Conservation (phyloP, 1,140 invertebrate species). For the Calliphora vicina region DNA sequence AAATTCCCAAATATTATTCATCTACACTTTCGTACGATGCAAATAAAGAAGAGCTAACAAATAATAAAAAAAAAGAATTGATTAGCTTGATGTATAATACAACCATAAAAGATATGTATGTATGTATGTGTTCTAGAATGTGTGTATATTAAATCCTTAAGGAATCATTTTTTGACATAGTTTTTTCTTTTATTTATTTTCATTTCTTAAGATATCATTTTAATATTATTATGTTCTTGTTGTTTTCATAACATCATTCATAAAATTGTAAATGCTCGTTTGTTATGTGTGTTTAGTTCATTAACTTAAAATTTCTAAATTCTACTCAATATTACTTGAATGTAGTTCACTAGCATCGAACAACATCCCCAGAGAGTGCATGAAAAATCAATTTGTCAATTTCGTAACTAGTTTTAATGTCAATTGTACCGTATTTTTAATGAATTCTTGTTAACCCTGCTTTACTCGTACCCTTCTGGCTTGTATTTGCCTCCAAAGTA, state of each 20-base stretch:
- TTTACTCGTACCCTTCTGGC: not conserved
- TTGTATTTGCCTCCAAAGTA: not conserved
- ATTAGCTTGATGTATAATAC: not conserved
- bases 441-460: constrained; percentile 14
- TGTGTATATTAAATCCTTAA: not conserved
- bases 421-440: not conserved
- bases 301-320: not conserved
- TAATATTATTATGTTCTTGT: not conserved
- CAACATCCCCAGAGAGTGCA: constrained; percentile 37
- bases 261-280: not conserved
- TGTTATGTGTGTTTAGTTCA: not conserved
- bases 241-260: not conserved
- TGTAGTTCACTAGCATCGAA: not conserved
- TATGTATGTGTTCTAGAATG: no score
- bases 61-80: not conserved
- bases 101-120: not conserved
- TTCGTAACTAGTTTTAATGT: constrained; percentile 28
- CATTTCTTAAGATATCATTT: not conserved
- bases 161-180: not conserved
- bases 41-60: not conserved
- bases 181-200: not conserved
- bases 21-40: not conserved
- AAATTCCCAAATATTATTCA: not conserved
- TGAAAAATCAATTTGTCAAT: constrained; percentile 42
- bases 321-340: not conserved